Evolutionary conservation across 2,797 vertebrate genomes (phyloP).

Genomic region (Danio aesculapii): DNA sequence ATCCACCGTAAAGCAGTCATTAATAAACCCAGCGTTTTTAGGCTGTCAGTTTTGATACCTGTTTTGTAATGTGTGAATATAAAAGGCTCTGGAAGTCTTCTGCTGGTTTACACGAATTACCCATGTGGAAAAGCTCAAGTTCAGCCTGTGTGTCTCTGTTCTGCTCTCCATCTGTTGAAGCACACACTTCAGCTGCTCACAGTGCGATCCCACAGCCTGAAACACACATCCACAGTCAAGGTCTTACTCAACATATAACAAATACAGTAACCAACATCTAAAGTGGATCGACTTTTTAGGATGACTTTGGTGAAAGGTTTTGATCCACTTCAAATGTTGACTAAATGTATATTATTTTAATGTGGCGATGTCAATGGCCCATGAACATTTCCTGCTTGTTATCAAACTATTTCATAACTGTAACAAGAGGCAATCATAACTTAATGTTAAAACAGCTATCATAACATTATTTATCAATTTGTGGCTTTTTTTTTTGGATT

Average conservation of each 20-base stretch:
- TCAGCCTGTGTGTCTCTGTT: constrained; percentile 36
- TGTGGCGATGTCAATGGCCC: no score
- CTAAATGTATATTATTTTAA: no score
- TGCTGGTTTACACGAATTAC: constrained; percentile 32
- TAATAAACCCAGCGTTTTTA: not conserved
- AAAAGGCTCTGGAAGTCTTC: constrained; percentile 9
- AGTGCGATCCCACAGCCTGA: not conserved
- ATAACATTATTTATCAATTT: no score
- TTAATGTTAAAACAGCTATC: no score
- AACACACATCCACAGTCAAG: not conserved
- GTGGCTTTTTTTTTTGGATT: no score
- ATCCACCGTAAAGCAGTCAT: not conserved
- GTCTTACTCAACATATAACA: not conserved
- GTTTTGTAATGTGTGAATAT: constrained; percentile 9
- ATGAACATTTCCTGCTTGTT: no score
- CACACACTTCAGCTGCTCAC: not conserved
- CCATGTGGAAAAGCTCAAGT: constrained; percentile 45
- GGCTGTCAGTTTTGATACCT: constrained; percentile 35
- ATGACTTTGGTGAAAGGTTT: no score
- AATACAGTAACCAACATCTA: no score
- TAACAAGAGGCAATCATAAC: no score
- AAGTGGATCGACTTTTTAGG: no score
- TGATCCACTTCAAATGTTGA: no score
- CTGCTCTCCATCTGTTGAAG: constrained; percentile 39
- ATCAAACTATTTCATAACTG: no score